These are phyloP conservation scores for Hirundichthys speculiger DNA, from an alignment of 2,113 vertebrate species.

Conservation along the genomic window DNA sequence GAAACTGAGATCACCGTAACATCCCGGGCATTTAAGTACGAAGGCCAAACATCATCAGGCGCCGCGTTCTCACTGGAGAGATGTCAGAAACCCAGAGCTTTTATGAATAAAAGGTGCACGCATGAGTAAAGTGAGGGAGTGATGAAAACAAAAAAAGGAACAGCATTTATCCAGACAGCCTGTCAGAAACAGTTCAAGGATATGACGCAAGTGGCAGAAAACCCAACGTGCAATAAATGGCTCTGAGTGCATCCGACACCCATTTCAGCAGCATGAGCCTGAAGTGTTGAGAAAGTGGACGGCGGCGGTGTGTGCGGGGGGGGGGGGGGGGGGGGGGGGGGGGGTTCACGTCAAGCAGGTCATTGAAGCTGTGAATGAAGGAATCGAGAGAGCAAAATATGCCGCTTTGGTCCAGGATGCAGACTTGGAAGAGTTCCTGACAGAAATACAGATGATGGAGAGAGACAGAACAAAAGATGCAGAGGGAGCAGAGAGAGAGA, in stretches of 20 bases:
- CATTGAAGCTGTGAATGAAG: conserved; percentile 82
- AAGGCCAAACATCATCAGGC: background rate
- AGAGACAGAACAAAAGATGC: conserved; percentile 18
- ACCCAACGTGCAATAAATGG: conserved; percentile 35
- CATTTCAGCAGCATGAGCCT: conserved; percentile 29
- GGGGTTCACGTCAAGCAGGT: conserved; percentile 79
- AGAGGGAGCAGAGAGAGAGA: background rate
- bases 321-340: conserved; percentile 14
- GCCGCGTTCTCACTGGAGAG: conserved; percentile 9
- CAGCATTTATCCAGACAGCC: conserved; percentile 20
- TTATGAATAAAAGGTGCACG: conserved; percentile 10
- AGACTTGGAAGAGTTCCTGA: conserved; percentile 77
- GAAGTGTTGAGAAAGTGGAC: conserved; percentile 13
- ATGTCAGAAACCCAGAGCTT: conserved; percentile 27
- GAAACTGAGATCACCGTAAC: too few species aligned
- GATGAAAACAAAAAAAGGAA: conserved; percentile 16
- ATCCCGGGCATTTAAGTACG: background rate
- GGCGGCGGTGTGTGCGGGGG: background rate
- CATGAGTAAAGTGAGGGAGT: conserved; percentile 6
- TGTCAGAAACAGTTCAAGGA: conserved; percentile 15
- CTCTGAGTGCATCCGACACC: conserved; percentile 32
- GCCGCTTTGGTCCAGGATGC: conserved; percentile 78
- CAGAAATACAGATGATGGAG: conserved; percentile 36
- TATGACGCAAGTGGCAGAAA: conserved; percentile 38
- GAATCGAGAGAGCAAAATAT: conserved; percentile 84